These are phyloP conservation scores for Caenorhabditis wallacei DNA, from an alignment of 2,888 invertebrate species.

Conservation along the genomic window DNA sequence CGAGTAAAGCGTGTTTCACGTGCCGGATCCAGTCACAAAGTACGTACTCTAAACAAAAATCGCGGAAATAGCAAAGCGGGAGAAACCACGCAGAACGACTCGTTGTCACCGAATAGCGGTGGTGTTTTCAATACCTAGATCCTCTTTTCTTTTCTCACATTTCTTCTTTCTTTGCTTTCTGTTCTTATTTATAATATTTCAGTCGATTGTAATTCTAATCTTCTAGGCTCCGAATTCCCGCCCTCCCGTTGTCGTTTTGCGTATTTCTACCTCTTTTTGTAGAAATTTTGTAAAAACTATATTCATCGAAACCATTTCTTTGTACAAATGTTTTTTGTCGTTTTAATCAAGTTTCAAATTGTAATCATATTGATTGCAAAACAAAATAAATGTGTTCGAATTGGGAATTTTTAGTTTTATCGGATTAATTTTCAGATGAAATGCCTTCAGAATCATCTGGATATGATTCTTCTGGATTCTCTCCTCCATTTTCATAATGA, in stretches of 20 bases:
- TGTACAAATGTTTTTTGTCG: slow-evolving; percentile 1
- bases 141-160: not conserved
- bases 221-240: slow-evolving; percentile 56
- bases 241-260: slow-evolving; percentile 48
- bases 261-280: slow-evolving; percentile 58
- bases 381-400: slow-evolving; percentile 29
- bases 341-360: slow-evolving; percentile 3
- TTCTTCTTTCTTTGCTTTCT: slow-evolving; percentile 11
- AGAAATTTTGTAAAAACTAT: slow-evolving; percentile 55
- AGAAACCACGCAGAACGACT: slow-evolving; percentile 58
- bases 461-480: no score
- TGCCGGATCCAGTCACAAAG: slow-evolving; percentile 74
- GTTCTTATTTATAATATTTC: slow-evolving; percentile 2
- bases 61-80: slow-evolving; percentile 75
- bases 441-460: no score
- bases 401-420: not conserved
- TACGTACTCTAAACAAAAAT: slow-evolving; percentile 71
- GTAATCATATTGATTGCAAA: slow-evolving; percentile 51
- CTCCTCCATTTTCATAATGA: no score
- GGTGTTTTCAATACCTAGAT: slow-evolving; percentile 57
- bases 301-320: slow-evolving; percentile 1
- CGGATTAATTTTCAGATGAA: no score
- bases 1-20: slow-evolving; percentile 74
- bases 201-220: not conserved
- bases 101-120: slow-evolving; percentile 44